Base-by-base conservation (phyloP, 2,888 invertebrate species). In the Eueremaeus valkanovi region DNA sequence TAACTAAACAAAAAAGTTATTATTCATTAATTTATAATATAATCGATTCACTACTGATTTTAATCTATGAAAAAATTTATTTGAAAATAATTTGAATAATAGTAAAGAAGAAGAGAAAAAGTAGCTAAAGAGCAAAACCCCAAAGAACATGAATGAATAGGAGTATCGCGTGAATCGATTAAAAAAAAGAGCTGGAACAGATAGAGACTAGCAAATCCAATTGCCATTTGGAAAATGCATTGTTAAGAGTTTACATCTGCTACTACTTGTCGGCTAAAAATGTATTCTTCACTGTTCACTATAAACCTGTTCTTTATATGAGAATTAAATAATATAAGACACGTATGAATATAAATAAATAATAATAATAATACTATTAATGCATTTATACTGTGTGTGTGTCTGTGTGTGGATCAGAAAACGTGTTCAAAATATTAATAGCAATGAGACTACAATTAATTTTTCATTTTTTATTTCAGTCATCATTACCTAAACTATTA, bases 381-480 rank as follows among this genome's bases (percentile, higher is more conserved):
- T n/a, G 21, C 21, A 51, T 18, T 42, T 42, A 42, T 42, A 42
- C 16, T 51, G 51, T 18, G 18, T 51, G 51, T 21, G 9, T 36
- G 6, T 36, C 36, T 8, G 11, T 5, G 11, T 11, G 36, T 51
- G 51, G 5, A 5, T 51, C n/a, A 11, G 9, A 51, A 18, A 18
- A 51, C 51, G 51, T 51, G 51, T 51, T 51, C 51, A 6, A 11
- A 51, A 51, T 51, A 51, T 51, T 51, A 51, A 51, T 51, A 51
- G 51, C 21, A 42, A 42, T 42, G 36, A 36, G 36, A 36, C 36
- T 36, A 11, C 36, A 36, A 36, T 36, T 36, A 36, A 36, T 36
- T 5, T 36, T 11, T 51, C 18, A 18, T 51, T 9, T 51, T 51
- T 51, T 16, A 42, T 42, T 42, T 5, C 16, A 51, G 51, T 51